Conservation (phyloP, 2,113 vertebrate species). For the Hippocampus guttulatus region DNA sequence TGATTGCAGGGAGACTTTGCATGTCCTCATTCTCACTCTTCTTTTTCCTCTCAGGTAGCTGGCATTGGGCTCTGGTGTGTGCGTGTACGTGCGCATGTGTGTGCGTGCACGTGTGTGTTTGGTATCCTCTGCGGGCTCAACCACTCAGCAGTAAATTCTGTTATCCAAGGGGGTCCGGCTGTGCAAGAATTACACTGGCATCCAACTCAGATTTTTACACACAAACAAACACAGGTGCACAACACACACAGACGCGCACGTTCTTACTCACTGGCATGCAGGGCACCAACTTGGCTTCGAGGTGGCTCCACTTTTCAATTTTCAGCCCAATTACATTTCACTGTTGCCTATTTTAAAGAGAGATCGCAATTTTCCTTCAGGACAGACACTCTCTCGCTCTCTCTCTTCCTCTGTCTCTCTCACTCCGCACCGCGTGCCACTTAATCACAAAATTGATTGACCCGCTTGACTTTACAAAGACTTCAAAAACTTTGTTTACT, state of each 20-base stretch:
- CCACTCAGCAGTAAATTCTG: conserved; percentile 59
- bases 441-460: conserved; percentile 49
- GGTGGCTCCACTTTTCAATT: conserved; percentile 69
- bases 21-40: conserved; percentile 46
- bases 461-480: conserved; percentile 17
- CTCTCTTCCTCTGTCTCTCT: not conserved
- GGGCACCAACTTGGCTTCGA: conserved; percentile 54
- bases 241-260: conserved; percentile 11
- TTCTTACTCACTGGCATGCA: conserved; percentile 9
- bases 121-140: conserved; percentile 39
- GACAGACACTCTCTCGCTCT: conserved; percentile 29
- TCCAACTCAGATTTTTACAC: conserved; percentile 54
- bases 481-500: conserved; percentile 28
- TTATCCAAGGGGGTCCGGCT: conserved; percentile 58
- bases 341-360: conserved; percentile 61
- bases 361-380: conserved; percentile 50
- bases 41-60: conserved; percentile 49
- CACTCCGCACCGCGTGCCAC: conserved; percentile 37
- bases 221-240: conserved; percentile 24
- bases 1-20: conserved; percentile 44
- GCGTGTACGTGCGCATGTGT: conserved; percentile 13
- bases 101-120: conserved; percentile 15
- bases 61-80: conserved; percentile 26
- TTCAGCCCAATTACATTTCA: conserved; percentile 75
- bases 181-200: conserved; percentile 65